phyloP scores from a whole-genome alignment of 2,888 invertebrate genomes.

The Caenorhabditis plicata region DNA sequence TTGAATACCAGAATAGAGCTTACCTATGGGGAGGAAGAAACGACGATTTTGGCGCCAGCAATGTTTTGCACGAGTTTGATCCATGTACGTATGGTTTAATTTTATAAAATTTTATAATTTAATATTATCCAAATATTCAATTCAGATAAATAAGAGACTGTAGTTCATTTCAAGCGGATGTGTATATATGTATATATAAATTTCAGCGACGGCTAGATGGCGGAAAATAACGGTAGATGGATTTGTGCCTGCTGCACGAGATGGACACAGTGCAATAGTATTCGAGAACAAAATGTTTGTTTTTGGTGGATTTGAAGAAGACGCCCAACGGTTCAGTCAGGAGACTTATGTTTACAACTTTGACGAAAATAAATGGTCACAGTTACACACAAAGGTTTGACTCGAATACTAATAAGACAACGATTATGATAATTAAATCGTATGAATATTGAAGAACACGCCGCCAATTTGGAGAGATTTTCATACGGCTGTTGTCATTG shows the following conservation, averaged over 20 bases:
- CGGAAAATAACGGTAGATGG: slow-evolving; percentile 67
- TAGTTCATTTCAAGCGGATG: background rate
- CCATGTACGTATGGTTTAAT: slow-evolving; percentile 72
- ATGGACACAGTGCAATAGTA: slow-evolving; percentile 81
- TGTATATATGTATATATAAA: background rate
- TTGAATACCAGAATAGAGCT: slow-evolving; percentile 76
- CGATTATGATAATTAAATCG: background rate
- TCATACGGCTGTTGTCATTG: slow-evolving; percentile 81
- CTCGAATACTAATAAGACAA: background rate
- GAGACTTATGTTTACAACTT: slow-evolving; percentile 79
- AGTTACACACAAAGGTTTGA: slow-evolving; percentile 57
- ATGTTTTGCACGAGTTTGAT: slow-evolving; percentile 80
- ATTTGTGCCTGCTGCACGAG: slow-evolving; percentile 80
- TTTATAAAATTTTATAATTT: background rate
- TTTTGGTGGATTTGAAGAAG: slow-evolving; percentile 88
- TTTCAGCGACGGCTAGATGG: slow-evolving; percentile 67
- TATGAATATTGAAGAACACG: slow-evolving; percentile 2
- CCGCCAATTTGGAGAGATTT: slow-evolving; percentile 81
- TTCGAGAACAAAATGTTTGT: slow-evolving; percentile 75
- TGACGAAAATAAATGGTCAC: slow-evolving; percentile 75
- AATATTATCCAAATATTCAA: too few species aligned
- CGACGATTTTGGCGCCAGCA: slow-evolving; percentile 78
- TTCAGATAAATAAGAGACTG: background rate
- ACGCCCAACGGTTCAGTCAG: slow-evolving; percentile 78
- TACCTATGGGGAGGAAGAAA: slow-evolving; percentile 92